Evolutionary conservation across 1,140 invertebrate species (phyloP).

Genomic region (Pseudomyrmex cubaensis): DNA sequence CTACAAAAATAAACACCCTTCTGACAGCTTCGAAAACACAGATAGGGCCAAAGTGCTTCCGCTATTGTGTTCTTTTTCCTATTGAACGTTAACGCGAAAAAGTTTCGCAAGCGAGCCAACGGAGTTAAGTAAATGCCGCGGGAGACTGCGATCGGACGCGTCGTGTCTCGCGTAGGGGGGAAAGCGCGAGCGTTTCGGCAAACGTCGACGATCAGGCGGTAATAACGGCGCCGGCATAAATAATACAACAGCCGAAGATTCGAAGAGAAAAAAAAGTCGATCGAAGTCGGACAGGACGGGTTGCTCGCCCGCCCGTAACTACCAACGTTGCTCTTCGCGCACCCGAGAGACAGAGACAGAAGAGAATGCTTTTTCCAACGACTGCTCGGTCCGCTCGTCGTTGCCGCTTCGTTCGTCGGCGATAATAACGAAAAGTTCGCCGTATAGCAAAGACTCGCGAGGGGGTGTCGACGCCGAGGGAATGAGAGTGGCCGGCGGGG

Average conservation of each 20-base stretch:
- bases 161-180: constrained; percentile 6
- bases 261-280: constrained; percentile 21
- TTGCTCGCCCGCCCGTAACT: constrained; percentile 48
- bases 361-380: constrained; percentile 61
- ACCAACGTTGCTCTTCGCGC: constrained; percentile 36
- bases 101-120: constrained; percentile 22
- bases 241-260: constrained; percentile 56
- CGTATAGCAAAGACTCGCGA: constrained; percentile 53
- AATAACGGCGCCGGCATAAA: constrained; percentile 61
- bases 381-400: constrained; percentile 24
- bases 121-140: constrained; percentile 46
- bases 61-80: constrained; percentile 58
- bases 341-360: neutral
- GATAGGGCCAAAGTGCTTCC: constrained; percentile 44
- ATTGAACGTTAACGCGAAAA: constrained; percentile 35
- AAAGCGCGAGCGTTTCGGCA: constrained; percentile 44
- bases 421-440: constrained; percentile 78
- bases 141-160: constrained; percentile 21
- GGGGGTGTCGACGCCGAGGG: neutral
- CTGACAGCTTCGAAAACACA: constrained; percentile 14
- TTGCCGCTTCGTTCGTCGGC: constrained; percentile 50
- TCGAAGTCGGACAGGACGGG: constrained; percentile 29
- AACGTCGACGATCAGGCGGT: constrained; percentile 59
- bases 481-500: neutral
- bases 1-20: constrained; percentile 26